Conservation (phyloP, 2,888 invertebrate genomes). For the Hartigia nigra region DNA sequence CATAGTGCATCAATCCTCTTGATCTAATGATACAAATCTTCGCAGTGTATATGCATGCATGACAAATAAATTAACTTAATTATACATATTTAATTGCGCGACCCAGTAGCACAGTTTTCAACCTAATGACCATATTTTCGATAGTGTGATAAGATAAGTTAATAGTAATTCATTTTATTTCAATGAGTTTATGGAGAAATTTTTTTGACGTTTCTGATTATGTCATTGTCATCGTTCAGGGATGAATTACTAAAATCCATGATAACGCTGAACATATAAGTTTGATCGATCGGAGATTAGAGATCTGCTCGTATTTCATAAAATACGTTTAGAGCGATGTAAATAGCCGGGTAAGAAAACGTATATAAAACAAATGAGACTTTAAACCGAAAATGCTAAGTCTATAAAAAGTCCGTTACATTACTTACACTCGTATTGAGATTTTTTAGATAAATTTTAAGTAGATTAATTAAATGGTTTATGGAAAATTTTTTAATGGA, state of each 20-base stretch:
- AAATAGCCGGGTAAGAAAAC: not conserved
- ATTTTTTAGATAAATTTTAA: too few relatives aligned
- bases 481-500: too few relatives aligned
- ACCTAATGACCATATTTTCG: not conserved
- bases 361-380: not conserved
- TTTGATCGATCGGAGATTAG: not conserved
- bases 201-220: not conserved
- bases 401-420: not conserved
- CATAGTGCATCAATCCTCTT: not conserved
- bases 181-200: not conserved
- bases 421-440: not conserved
- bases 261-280: not conserved
- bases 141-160: not conserved
- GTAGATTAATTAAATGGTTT: too few relatives aligned
- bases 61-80: not conserved
- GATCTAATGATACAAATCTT: not conserved
- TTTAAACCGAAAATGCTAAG: not conserved
- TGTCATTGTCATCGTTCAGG: not conserved
- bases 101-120: not conserved
- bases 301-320: not conserved
- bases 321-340: not conserved
- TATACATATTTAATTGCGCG: not conserved
- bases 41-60: not conserved
- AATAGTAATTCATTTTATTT: not conserved
- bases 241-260: not conserved